Percentiles rank a stretch among this genome's conserved stretches.
phyloP scores from a whole-genome alignment of 2,113 vertebrate genomes.

The Dolichallabes microphthalmus region DNA sequence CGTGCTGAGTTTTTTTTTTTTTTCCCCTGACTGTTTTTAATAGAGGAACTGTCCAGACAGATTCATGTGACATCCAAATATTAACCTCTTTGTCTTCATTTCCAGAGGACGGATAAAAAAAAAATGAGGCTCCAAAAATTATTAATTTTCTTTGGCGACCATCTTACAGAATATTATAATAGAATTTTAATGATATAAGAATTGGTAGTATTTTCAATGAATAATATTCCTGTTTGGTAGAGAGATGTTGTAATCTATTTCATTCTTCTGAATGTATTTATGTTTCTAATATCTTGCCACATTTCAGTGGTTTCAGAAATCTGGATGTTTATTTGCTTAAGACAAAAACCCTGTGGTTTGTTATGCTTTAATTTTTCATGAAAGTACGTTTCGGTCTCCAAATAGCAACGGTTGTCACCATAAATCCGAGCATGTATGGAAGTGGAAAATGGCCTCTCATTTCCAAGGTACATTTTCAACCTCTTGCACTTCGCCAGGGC shows the following conservation, averaged over 20 bases:
- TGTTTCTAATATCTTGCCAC: constrained; percentile 66
- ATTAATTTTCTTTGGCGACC: constrained; percentile 50
- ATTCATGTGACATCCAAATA: constrained; percentile 9
- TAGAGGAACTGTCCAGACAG: constrained; percentile 27
- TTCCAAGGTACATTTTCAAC: constrained; percentile 56
- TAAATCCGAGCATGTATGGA: constrained; percentile 66
- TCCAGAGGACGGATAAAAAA: not conserved
- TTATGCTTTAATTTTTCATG: constrained; percentile 67
- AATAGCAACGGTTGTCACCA: constrained; percentile 72
- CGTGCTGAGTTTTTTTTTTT: not conserved
- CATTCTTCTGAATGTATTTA: constrained; percentile 66
- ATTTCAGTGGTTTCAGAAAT: constrained; percentile 66
- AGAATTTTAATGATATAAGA: constrained; percentile 56
- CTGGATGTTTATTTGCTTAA: constrained; percentile 68
- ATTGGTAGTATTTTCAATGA: constrained; percentile 49
- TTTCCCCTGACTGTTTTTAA: not conserved
- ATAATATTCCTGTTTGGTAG: constrained; percentile 45
- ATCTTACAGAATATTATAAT: constrained; percentile 39
- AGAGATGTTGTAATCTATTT: constrained; percentile 59
- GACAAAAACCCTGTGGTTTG: constrained; percentile 69
- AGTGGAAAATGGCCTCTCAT: constrained; percentile 63
- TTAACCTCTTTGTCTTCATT: constrained; percentile 16
- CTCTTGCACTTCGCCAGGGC: constrained; percentile 36
- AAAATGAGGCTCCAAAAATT: constrained; percentile 14
- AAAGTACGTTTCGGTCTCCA: constrained; percentile 59